Percentiles rank a stretch among this genome's conserved stretches.
These are phyloP conservation scores for Bombyx mandarina DNA, from an alignment of 1,140 invertebrate genomes.

Conservation along the genomic window DNA sequence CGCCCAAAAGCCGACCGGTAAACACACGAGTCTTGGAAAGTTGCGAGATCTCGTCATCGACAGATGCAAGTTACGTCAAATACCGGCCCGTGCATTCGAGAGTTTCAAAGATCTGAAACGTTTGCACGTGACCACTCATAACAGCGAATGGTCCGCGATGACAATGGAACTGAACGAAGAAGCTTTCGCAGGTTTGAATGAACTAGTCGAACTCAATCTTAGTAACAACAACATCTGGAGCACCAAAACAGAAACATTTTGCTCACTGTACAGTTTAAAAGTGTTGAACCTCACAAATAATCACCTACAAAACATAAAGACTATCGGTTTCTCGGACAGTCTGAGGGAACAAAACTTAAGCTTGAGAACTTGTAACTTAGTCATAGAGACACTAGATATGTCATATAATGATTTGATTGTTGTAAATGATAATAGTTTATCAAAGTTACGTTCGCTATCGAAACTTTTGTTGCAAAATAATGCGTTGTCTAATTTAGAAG, in stretches of 20 bases:
- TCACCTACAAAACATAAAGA: conserved; percentile 81
- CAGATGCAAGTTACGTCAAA: conserved; percentile 83
- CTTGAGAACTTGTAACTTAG: conserved; percentile 74
- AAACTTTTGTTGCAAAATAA: conserved; percentile 81
- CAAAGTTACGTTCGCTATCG: conserved; percentile 76
- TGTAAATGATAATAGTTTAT: conserved; percentile 78
- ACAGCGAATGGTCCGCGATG: conserved; percentile 86
- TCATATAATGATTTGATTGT: conserved; percentile 81
- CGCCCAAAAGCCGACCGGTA: conserved; percentile 37
- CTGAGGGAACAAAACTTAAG: conserved; percentile 61
- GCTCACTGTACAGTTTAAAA: conserved; percentile 78
- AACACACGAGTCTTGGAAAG: conserved; percentile 60
- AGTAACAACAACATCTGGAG: conserved; percentile 87
- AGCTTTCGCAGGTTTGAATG: conserved; percentile 77
- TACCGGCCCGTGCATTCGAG: conserved; percentile 78
- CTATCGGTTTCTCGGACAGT: conserved; percentile 80
- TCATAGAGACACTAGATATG: conserved; percentile 80
- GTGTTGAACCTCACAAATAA: conserved; percentile 84
- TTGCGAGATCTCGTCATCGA: conserved; percentile 81
- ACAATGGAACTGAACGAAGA: conserved; percentile 81
- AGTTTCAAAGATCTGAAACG: conserved; percentile 77
- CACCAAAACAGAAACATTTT: conserved; percentile 81
- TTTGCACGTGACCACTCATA: conserved; percentile 80
- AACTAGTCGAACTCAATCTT: conserved; percentile 80
- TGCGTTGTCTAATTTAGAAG: conserved; percentile 78